A percentile compares a stretch with the other conserved stretches of the same genome.
Conservation (phyloP, 2,113 vertebrate species). For the Capricornis sumatraensis region DNA sequence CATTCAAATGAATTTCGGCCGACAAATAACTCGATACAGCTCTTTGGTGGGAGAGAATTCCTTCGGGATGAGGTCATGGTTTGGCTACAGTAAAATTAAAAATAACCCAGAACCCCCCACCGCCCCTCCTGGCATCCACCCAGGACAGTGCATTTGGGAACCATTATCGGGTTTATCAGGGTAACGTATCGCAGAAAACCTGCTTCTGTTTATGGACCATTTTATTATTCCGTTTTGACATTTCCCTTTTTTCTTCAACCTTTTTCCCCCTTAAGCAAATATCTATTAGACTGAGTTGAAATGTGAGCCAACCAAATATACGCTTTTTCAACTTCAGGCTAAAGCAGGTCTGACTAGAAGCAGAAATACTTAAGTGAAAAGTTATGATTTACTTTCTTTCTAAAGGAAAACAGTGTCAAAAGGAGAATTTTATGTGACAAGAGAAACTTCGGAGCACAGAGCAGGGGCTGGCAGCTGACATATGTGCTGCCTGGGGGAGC, state of each 20-base stretch:
- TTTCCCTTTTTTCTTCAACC: conserved; percentile 83
- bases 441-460: conserved; percentile 4
- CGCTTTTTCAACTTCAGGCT: conserved; percentile 69
- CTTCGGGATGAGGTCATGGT: conserved; percentile 82
- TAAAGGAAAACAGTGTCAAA: conserved; percentile 69
- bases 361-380: conserved; percentile 72
- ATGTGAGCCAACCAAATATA: conserved; percentile 75
- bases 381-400: conserved; percentile 72
- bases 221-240: conserved; percentile 87
- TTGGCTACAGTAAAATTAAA: conserved; percentile 86
- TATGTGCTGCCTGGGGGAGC: background rate
- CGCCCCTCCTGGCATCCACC: conserved; percentile 77
- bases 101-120: conserved; percentile 78
- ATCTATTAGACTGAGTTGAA: conserved; percentile 79
- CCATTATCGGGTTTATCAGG: conserved; percentile 85
- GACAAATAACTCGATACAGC: conserved; percentile 90
- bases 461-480: background rate
- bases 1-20: conserved; percentile 89
- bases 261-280: conserved; percentile 81
- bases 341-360: conserved; percentile 76
- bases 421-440: conserved; percentile 63
- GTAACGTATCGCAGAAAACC: conserved; percentile 84
- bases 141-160: conserved; percentile 86
- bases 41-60: conserved; percentile 84
- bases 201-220: conserved; percentile 86